Percentiles rank a stretch among this genome's conserved stretches.
Evolutionary conservation across 2,797 vertebrate genomes (phyloP).

Genomic region (Sphenodon punctatus): DNA sequence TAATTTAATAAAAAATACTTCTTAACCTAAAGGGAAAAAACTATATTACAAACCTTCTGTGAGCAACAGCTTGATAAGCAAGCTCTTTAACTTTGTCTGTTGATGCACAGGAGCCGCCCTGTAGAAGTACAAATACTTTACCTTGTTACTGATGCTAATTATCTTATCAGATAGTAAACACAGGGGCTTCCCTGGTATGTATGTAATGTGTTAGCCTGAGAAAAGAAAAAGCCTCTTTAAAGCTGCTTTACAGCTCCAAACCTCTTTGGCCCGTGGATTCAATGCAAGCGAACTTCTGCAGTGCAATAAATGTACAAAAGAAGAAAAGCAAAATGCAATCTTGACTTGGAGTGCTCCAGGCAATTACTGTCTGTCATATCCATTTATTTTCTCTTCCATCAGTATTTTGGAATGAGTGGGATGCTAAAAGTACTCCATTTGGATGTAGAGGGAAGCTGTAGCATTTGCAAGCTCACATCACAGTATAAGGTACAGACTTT

Average conservation of each 20-base stretch:
- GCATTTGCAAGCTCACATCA: conserved; percentile 46
- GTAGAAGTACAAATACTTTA: conserved; percentile 50
- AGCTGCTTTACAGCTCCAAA: conserved; percentile 59
- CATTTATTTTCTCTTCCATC: conserved; percentile 16
- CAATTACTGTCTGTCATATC: not conserved
- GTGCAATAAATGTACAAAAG: conserved; percentile 25
- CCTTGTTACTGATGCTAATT: conserved; percentile 59
- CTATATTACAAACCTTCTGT: not conserved
- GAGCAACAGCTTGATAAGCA: conserved; percentile 45
- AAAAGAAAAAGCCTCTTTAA: conserved; percentile 36
- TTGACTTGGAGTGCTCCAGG: not conserved
- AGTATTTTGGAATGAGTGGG: conserved; percentile 40
- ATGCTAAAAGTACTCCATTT: conserved; percentile 40
- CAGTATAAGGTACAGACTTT: not conserved
- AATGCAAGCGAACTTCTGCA: conserved; percentile 46
- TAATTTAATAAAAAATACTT: conserved; percentile 61
- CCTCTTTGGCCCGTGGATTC: conserved; percentile 25
- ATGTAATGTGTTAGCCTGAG: conserved; percentile 58
- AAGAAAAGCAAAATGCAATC: not conserved
- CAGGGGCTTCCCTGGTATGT: conserved; percentile 53
- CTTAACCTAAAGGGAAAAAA: conserved; percentile 54
- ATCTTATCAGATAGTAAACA: conserved; percentile 67
- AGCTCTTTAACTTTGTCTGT: conserved; percentile 21
- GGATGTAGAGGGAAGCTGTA: conserved; percentile 38
- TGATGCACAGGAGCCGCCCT: conserved; percentile 35